phyloP scores from a whole-genome alignment of 2,113 vertebrate species.

The Pseudopodoces humilis region DNA sequence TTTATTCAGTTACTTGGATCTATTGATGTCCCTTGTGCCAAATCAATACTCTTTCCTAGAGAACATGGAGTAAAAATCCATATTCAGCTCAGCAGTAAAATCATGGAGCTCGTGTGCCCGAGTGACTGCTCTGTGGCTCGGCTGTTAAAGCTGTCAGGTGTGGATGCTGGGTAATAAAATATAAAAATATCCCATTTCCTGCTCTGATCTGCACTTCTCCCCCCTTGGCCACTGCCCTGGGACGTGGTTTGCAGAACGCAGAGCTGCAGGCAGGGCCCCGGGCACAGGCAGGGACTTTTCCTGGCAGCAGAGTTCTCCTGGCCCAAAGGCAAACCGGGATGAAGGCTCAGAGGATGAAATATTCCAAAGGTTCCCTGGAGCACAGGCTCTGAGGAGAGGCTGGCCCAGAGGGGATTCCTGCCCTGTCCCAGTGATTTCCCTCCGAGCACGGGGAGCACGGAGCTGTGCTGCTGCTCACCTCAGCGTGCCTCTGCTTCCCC shows the following conservation, averaged over 20 bases:
- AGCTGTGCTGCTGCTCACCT: rapidly evolving
- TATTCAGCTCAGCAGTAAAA: conserved; percentile 30
- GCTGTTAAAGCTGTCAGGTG: not conserved
- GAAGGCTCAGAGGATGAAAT: rapidly evolving
- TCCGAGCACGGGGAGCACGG: rapidly evolving
- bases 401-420: not conserved
- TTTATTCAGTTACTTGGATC: conserved; percentile 41
- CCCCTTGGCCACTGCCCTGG: not conserved
- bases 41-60: conserved; percentile 60
- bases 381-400: not conserved
- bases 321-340: not conserved
- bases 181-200: not conserved
- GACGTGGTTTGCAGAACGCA: not conserved
- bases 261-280: not conserved
- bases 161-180: not conserved
- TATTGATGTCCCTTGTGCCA: conserved; percentile 38
- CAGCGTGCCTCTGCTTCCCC: rapidly evolving
- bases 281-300: rapidly evolving
- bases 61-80: conserved; percentile 62
- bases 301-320: not conserved
- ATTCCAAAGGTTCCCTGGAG: rapidly evolving
- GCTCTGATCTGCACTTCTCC: not conserved
- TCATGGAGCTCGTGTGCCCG: not conserved
- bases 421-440: rapidly evolving
- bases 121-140: not conserved